Evolutionary conservation across 2,113 vertebrate genomes (phyloP).

Genomic region (Aramus guarauna): DNA sequence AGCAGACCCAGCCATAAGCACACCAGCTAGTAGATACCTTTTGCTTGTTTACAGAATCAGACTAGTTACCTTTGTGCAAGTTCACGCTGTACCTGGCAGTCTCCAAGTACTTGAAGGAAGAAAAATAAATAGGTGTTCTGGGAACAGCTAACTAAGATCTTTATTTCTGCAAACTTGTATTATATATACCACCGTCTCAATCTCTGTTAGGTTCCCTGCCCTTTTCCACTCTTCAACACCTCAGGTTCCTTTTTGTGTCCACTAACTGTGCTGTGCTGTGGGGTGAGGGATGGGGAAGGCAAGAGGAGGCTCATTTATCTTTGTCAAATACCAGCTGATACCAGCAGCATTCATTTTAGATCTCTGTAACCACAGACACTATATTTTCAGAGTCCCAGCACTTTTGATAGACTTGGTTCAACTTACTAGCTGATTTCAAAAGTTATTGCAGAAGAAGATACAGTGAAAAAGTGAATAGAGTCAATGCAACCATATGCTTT

Average conservation of each 20-base stretch:
- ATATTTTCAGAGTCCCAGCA: not conserved
- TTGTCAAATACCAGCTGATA: not conserved
- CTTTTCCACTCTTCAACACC: not conserved
- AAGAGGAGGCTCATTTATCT: not conserved
- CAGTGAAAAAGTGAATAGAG: not conserved
- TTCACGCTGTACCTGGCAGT: not conserved
- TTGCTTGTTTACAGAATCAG: not conserved
- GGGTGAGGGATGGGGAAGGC: fast-evolving
- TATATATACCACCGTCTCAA: not conserved
- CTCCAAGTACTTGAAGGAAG: not conserved
- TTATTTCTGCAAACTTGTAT: not conserved
- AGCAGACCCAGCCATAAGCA: not conserved
- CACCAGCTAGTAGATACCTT: not conserved
- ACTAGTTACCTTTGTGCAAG: not conserved
- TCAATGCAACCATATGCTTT: not conserved
- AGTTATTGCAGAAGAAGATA: not conserved
- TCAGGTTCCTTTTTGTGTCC: not conserved
- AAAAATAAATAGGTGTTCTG: not conserved
- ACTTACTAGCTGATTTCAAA: not conserved
- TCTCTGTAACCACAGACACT: not conserved
- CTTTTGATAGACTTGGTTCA: not conserved
- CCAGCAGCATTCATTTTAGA: not conserved
- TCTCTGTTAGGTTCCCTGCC: not conserved
- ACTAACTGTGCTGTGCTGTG: not conserved
- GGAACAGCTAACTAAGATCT: not conserved